Conservation (phyloP, 2,888 invertebrate species). For the Sepioteuthis lessoniana region DNA sequence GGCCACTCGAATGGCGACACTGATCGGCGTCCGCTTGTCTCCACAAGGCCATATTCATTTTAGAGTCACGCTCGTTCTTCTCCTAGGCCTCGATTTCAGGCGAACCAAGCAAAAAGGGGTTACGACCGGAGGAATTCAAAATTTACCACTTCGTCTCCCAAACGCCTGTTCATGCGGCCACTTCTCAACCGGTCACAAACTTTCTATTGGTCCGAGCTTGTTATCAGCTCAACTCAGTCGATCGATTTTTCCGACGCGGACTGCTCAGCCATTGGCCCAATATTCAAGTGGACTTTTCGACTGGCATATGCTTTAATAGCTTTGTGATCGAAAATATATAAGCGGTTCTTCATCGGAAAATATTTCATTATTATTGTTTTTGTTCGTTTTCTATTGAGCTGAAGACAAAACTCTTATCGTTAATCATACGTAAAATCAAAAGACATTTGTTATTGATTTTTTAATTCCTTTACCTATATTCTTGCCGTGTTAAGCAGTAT, state of each 20-base stretch:
- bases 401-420: neutral
- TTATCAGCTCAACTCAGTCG: neutral
- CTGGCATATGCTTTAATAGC: neutral
- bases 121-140: conserved; percentile 2
- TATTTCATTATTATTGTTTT: neutral
- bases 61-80: neutral
- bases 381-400: too few relatives aligned
- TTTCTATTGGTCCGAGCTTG: neutral
- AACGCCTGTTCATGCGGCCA: neutral
- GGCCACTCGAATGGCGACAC: conserved; percentile 33
- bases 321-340: neutral
- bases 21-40: conserved; percentile 1
- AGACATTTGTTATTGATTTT: too few relatives aligned
- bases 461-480: too few relatives aligned
- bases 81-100: neutral
- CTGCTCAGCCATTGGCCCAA: neutral
- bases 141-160: neutral
- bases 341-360: neutral
- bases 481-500: too few relatives aligned
- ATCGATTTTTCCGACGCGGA: neutral
- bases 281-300: neutral
- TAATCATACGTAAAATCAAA: too few relatives aligned
- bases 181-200: neutral
- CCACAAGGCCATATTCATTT: neutral
- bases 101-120: neutral